phyloP scores from a whole-genome alignment of 2,113 vertebrate species.

The Alectura lathami region DNA sequence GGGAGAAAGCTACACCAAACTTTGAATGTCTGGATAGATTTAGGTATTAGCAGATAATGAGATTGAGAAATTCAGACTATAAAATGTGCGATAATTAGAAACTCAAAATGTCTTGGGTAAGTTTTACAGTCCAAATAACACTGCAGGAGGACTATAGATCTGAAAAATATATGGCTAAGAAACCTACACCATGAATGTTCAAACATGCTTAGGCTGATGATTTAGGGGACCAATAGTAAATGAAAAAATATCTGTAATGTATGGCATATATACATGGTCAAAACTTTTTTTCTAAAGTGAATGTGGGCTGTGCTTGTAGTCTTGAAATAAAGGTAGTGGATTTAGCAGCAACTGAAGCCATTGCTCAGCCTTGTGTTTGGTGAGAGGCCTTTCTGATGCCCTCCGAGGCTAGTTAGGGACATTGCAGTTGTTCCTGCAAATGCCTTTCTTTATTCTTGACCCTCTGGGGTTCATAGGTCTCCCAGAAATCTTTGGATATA shows the following conservation, averaged over 20 bases:
- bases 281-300: not conserved
- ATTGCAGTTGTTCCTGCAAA: not conserved
- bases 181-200: not conserved
- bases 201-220: not conserved
- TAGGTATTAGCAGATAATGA: conserved; percentile 17
- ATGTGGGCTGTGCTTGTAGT: not conserved
- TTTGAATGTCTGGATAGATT: not conserved
- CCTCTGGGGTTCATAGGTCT: not conserved
- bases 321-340: not conserved
- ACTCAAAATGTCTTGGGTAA: not conserved
- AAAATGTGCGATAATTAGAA: conserved; percentile 11
- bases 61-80: not conserved
- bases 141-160: not conserved
- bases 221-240: not conserved
- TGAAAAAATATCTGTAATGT: not conserved
- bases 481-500: not conserved
- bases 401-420: not conserved
- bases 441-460: not conserved
- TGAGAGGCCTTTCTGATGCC: not conserved
- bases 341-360: not conserved
- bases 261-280: rapidly evolving
- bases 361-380: not conserved
- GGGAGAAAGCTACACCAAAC: not conserved
- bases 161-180: not conserved
- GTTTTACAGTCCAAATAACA: conserved; percentile 3